Percentiles rank a stretch among this genome's conserved stretches.
phyloP scores from a whole-genome alignment of 1,140 invertebrate genomes.

The Druon quercuslanigerum region DNA sequence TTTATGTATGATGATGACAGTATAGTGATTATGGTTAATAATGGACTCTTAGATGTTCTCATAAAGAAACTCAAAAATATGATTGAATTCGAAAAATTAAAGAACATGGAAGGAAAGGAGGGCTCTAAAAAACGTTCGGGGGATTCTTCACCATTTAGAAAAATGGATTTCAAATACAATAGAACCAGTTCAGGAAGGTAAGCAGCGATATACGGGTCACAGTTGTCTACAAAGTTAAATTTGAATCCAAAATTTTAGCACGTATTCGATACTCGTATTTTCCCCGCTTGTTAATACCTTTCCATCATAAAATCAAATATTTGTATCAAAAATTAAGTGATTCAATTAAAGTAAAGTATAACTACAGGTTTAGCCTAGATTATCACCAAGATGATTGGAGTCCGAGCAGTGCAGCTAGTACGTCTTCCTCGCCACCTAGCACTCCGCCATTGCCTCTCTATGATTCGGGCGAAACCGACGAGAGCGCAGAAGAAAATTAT shows the following conservation, averaged over 20 bases:
- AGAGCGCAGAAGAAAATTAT: conserved; percentile 67
- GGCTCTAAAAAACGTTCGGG: conserved; percentile 54
- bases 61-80: conserved; percentile 59
- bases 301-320: not conserved
- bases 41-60: conserved; percentile 66
- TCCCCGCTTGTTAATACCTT: too few species aligned
- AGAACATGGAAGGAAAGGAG: conserved; percentile 47
- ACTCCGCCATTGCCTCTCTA: conserved; percentile 62
- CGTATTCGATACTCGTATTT: too few species aligned
- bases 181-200: conserved; percentile 54
- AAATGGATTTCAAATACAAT: conserved; percentile 51
- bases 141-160: conserved; percentile 46
- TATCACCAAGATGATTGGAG: conserved; percentile 66
- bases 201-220: not conserved
- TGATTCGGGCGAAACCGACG: conserved; percentile 51
- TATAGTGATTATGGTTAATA: conserved; percentile 63
- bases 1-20: conserved; percentile 63
- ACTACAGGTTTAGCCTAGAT: conserved; percentile 64
- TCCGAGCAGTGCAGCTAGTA: conserved; percentile 60
- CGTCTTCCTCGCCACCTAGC: conserved; percentile 64
- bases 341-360: not conserved
- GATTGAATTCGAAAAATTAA: conserved; percentile 41
- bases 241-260: not conserved
- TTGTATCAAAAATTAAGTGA: not conserved
- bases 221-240: not conserved